Conservation (phyloP, 2,888 invertebrate genomes). For the Caradrina clavipalpis region DNA sequence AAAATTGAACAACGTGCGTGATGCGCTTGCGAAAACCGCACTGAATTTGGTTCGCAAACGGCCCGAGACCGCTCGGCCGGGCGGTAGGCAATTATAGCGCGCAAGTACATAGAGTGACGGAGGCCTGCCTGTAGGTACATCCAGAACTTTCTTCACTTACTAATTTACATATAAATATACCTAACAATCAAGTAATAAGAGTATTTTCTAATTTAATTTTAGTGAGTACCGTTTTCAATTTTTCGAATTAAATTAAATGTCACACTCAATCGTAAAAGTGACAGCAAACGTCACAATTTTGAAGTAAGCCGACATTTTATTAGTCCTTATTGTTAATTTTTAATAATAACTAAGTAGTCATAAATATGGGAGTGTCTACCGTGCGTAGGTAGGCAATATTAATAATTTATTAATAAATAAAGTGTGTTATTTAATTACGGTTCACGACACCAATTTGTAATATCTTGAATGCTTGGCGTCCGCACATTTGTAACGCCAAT, state of each 20-base stretch:
- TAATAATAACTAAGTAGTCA: slow-evolving; percentile 13
- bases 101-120: too few species aligned
- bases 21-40: too few species aligned
- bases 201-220: neutral
- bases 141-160: neutral
- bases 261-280: slow-evolving; percentile 21
- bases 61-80: too few species aligned
- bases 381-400: slow-evolving; percentile 39
- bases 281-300: slow-evolving; percentile 39
- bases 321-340: slow-evolving; percentile 34
- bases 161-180: too few species aligned
- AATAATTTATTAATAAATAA: slow-evolving; percentile 59
- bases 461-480: slow-evolving; percentile 42
- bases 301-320: slow-evolving; percentile 48
- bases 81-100: too few species aligned
- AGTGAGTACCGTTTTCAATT: slow-evolving; percentile 2
- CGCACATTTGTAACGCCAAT: slow-evolving; percentile 54
- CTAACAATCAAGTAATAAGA: too few species aligned
- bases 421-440: slow-evolving; percentile 57
- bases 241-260: slow-evolving; percentile 28
- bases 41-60: too few species aligned
- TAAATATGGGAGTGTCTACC: slow-evolving; percentile 44
- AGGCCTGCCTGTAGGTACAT: too few species aligned
- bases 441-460: slow-evolving; percentile 60
- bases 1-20: too few species aligned